These are phyloP conservation scores for Blennius ocellaris DNA, from an alignment of 2,113 vertebrate genomes.

Conservation along the genomic window DNA sequence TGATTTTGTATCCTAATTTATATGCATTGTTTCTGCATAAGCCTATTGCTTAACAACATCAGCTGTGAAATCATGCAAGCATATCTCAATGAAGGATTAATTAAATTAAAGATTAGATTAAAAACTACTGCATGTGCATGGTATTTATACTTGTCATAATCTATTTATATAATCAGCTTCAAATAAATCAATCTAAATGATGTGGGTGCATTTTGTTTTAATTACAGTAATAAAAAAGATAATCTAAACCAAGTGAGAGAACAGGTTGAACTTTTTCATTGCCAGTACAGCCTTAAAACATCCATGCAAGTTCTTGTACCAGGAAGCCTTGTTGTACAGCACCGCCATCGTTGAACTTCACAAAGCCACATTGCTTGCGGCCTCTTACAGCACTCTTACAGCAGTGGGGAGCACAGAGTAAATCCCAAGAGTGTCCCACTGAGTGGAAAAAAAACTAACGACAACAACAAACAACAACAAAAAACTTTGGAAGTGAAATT, in stretches of 20 bases:
- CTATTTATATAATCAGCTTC: too few relatives aligned
- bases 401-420: slow-evolving; percentile 6
- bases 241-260: neutral
- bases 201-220: too few relatives aligned
- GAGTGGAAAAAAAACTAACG: neutral
- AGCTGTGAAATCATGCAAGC: too few relatives aligned
- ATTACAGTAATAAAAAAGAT: too few relatives aligned
- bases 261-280: neutral
- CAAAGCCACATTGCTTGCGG: slow-evolving; percentile 25
- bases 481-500: slow-evolving; percentile 31
- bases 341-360: slow-evolving; percentile 16
- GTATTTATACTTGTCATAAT: too few relatives aligned
- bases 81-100: too few relatives aligned
- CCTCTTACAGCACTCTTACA: slow-evolving; percentile 19
- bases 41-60: too few relatives aligned
- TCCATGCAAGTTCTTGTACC: slow-evolving; percentile 27
- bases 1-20: too few relatives aligned
- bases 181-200: too few relatives aligned
- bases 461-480: slow-evolving; percentile 7
- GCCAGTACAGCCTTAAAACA: slow-evolving; percentile 26
- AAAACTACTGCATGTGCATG: too few relatives aligned
- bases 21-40: too few relatives aligned
- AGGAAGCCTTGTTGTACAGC: slow-evolving; percentile 9
- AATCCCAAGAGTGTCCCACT: slow-evolving; percentile 16
- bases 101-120: too few relatives aligned